Conservation (phyloP, 2,888 invertebrate genomes). For the Parasteatoda lunata region DNA sequence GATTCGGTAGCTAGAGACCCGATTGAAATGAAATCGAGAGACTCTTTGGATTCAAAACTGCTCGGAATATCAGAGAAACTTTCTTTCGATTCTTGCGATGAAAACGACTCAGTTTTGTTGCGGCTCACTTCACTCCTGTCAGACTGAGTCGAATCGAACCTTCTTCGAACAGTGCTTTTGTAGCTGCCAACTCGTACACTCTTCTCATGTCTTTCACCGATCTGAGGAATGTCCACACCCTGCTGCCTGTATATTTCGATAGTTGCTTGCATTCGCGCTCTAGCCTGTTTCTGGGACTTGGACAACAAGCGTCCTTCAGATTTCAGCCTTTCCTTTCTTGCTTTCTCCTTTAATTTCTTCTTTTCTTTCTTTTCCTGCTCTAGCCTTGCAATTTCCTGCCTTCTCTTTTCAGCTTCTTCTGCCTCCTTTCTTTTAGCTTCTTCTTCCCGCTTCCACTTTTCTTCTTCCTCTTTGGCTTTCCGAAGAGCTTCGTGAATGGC, state of each 20-base stretch:
- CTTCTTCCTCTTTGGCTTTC: slow-evolving; percentile 81
- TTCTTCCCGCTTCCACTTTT: slow-evolving; percentile 80
- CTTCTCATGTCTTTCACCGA: slow-evolving; percentile 76
- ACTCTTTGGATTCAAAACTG: slow-evolving; percentile 50
- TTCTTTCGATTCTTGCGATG: slow-evolving; percentile 59
- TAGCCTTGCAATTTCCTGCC: slow-evolving; percentile 79
- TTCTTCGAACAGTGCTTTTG: slow-evolving; percentile 82
- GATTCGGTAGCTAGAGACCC: slow-evolving; percentile 1
- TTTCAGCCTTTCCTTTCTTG: slow-evolving; percentile 91
- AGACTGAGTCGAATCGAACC: slow-evolving; percentile 73
- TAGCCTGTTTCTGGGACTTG: slow-evolving; percentile 82
- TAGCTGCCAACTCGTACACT: slow-evolving; percentile 80
- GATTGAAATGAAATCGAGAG: slow-evolving; percentile 9
- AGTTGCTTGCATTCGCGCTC: slow-evolving; percentile 88
- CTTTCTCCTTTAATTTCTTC: slow-evolving; percentile 93
- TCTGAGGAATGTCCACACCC: slow-evolving; percentile 84
- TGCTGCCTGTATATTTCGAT: slow-evolving; percentile 91
- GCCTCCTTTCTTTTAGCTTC: slow-evolving; percentile 73
- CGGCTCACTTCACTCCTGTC: slow-evolving; percentile 15
- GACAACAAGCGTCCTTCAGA: slow-evolving; percentile 96
- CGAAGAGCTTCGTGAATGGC: slow-evolving; percentile 88
- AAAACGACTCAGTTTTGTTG: slow-evolving; percentile 48
- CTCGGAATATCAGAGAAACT: slow-evolving; percentile 38
- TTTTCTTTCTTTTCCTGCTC: slow-evolving; percentile 91
- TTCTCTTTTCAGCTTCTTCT: slow-evolving; percentile 77